Conservation (phyloP, 2,113 vertebrate genomes). For the Amphilophus citrinellus region DNA sequence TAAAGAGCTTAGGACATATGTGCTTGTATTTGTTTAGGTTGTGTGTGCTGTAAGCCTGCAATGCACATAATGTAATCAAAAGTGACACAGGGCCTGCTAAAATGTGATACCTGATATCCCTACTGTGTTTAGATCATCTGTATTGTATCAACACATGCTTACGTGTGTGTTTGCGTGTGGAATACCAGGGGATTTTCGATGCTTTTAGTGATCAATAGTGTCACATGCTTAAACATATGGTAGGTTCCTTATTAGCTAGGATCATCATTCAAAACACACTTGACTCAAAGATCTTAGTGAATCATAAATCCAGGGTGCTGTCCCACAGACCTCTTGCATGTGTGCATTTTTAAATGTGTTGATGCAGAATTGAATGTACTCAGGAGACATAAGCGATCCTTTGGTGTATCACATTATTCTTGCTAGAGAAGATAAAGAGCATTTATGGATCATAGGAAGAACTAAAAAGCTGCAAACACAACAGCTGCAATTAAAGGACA, state of each 20-base stretch:
- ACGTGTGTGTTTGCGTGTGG: slow-evolving; percentile 31
- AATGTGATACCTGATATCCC: slow-evolving; percentile 42
- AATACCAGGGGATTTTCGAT: slow-evolving; percentile 25
- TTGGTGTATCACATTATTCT: slow-evolving; percentile 20
- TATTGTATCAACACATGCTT: slow-evolving; percentile 67
- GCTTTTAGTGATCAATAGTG: slow-evolving; percentile 69
- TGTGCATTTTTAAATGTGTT: background rate
- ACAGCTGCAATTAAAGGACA: slow-evolving; percentile 50
- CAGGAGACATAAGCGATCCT: background rate
- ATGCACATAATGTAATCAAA: slow-evolving; percentile 43
- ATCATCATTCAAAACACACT: slow-evolving; percentile 76
- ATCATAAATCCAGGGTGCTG: background rate
- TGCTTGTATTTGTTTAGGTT: slow-evolving; percentile 1
- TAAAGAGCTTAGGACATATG: background rate
- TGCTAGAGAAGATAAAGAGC: slow-evolving; percentile 34
- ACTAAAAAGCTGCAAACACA: slow-evolving; percentile 54
- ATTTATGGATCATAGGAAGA: slow-evolving; percentile 47
- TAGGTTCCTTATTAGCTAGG: slow-evolving; percentile 55
- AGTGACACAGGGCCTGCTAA: slow-evolving; percentile 29
- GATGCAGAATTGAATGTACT: background rate
- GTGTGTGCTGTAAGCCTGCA: background rate
- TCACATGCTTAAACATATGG: slow-evolving; percentile 60
- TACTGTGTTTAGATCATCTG: slow-evolving; percentile 60
- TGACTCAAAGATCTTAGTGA: slow-evolving; percentile 42
- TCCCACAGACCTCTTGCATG: slow-evolving; percentile 17